These are phyloP conservation scores for Icerya purchasi DNA, from an alignment of 2,888 invertebrate genomes.

Conservation along the genomic window DNA sequence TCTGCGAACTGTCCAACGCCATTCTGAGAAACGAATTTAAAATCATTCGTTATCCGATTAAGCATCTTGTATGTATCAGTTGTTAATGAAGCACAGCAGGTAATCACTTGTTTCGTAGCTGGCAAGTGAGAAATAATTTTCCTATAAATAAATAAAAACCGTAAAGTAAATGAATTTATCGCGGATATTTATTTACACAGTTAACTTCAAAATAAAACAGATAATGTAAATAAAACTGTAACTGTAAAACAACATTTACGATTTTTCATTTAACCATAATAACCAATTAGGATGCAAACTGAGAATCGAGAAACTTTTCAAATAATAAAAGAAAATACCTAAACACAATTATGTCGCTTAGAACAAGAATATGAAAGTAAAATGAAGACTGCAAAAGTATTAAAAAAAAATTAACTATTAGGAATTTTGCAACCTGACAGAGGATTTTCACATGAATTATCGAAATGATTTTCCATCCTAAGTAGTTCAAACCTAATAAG, in stretches of 20 bases:
- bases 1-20: conserved; percentile 7
- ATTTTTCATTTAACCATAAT: not conserved
- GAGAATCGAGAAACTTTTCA: not conserved
- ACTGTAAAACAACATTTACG: no score
- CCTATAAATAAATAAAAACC: conserved; percentile 26
- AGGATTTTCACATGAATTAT: no score
- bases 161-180: not conserved
- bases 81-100: conserved; percentile 83
- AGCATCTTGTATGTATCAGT: conserved; percentile 26
- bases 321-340: not conserved
- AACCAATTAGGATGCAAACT: not conserved
- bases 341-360: no score
- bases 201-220: no score
- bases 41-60: conserved; percentile 1
- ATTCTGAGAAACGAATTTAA: conserved; percentile 7
- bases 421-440: no score
- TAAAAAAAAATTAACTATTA: no score
- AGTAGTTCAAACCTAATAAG: no score
- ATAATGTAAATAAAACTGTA: no score
- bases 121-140: conserved; percentile 53
- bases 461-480: no score
- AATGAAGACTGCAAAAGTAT: no score
- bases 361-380: no score
- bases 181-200: no score
- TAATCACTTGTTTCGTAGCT: conserved; percentile 63